Conservation (phyloP, 2,113 vertebrate species). For the Oplegnathus fasciatus region DNA sequence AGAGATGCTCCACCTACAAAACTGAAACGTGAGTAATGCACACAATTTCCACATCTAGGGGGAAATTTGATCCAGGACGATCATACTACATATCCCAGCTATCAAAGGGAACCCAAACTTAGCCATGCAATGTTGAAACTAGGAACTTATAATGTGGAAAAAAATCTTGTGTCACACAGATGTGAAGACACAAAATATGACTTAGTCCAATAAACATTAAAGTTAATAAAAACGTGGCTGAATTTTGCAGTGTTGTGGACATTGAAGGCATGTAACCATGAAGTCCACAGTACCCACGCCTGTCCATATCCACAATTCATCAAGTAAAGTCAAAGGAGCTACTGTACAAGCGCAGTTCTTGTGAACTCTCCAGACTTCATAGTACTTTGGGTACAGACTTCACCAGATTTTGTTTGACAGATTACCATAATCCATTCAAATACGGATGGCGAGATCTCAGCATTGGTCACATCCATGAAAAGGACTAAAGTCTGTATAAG, state of each 20-base stretch:
- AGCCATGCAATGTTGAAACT: neutral
- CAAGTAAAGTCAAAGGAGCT: neutral
- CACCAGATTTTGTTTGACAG: neutral
- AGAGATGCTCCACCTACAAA: constrained; percentile 92
- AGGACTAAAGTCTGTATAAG: neutral
- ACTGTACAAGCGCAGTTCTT: neutral
- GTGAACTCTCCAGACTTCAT: neutral
- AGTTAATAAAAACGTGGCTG: too few species aligned
- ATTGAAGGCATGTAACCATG: too few species aligned
- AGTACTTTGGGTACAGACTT: too few species aligned
- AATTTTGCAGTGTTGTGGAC: too few species aligned
- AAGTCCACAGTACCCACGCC: too few species aligned
- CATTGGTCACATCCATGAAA: neutral
- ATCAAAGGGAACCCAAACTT: neutral
- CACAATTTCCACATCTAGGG: too few species aligned
- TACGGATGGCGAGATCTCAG: neutral
- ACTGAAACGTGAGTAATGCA: constrained; percentile 86
- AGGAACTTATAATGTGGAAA: neutral
- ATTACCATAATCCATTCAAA: neutral
- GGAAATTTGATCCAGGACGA: neutral
- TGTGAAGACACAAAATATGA: neutral
- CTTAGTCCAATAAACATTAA: too few species aligned
- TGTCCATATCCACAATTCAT: too few species aligned
- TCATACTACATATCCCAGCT: too few species aligned
- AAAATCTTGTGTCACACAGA: neutral